A percentile compares a stretch with the other conserved stretches of the same genome.
Conservation (phyloP, 2,113 vertebrate genomes). For the Pachypanchax playfairii region DNA sequence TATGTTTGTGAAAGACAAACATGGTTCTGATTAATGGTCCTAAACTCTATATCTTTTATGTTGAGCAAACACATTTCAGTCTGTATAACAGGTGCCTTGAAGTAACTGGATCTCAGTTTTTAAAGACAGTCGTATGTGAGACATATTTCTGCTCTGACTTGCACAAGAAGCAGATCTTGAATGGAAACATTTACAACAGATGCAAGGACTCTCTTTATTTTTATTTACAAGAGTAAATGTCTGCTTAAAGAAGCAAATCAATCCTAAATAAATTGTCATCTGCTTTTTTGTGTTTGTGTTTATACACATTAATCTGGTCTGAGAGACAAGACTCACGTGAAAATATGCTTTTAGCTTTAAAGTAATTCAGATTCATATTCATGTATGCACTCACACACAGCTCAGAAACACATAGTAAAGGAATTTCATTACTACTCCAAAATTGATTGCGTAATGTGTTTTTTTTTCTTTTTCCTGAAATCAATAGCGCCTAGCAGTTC, state of each 20-base stretch:
- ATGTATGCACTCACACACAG: not conserved
- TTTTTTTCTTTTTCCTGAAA: conserved; percentile 47
- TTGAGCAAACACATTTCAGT: too few relatives aligned
- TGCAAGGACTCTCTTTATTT: too few relatives aligned
- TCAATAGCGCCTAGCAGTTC: conserved; percentile 74
- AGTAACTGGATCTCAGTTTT: too few relatives aligned
- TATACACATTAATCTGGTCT: conserved; percentile 14
- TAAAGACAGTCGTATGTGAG: too few relatives aligned
- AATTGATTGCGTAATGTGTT: conserved; percentile 69
- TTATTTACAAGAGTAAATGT: too few relatives aligned
- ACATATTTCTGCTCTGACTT: too few relatives aligned
- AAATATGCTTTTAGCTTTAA: conserved; percentile 41
- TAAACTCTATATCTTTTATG: not conserved
- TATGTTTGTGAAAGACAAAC: not conserved
- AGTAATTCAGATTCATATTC: conserved; percentile 22
- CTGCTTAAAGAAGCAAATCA: conserved; percentile 5
- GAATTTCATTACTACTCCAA: conserved; percentile 69
- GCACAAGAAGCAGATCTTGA: too few relatives aligned
- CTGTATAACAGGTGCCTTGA: too few relatives aligned
- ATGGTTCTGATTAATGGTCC: not conserved
- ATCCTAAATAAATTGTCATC: conserved; percentile 12
- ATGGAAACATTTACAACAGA: too few relatives aligned
- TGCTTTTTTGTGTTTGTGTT: conserved; percentile 2
- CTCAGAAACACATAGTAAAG: conserved; percentile 58
- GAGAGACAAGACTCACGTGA: conserved; percentile 43